A percentile compares a stretch with the other conserved stretches of the same genome.
These are phyloP conservation scores for Cephalopterus ornatus DNA, from an alignment of 2,113 vertebrate genomes.

Conservation along the genomic window DNA sequence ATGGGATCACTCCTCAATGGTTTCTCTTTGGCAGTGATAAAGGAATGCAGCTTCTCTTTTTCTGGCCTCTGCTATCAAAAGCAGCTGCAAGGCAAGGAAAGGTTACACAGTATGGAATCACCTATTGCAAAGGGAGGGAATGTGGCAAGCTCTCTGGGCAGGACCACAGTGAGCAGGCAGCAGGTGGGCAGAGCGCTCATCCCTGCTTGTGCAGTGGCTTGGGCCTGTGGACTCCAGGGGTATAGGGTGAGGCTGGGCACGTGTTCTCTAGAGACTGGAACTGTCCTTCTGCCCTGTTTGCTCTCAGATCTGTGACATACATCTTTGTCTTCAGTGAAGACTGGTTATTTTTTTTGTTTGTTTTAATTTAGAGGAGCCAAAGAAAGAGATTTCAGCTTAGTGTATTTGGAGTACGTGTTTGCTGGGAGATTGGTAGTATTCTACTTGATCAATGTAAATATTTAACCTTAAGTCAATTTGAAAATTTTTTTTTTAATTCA, in stretches of 20 bases:
- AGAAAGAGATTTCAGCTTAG: slow-evolving; percentile 81
- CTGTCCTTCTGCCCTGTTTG: slow-evolving; percentile 50
- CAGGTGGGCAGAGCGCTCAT: slow-evolving; percentile 52
- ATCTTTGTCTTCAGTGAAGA: slow-evolving; percentile 96
- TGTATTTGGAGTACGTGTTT: slow-evolving; percentile 82
- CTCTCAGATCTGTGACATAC: slow-evolving; percentile 56
- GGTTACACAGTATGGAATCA: slow-evolving; percentile 69
- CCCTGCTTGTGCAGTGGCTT: slow-evolving; percentile 57
- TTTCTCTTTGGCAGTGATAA: slow-evolving; percentile 70
- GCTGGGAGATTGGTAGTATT: slow-evolving; percentile 54
- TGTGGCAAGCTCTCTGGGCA: not conserved
- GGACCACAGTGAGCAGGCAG: slow-evolving; percentile 31
- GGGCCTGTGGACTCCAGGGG: slow-evolving; percentile 68
- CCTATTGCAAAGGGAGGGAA: slow-evolving; percentile 73
- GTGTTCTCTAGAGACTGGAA: slow-evolving; percentile 54
- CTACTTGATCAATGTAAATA: slow-evolving; percentile 77
- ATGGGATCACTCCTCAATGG: slow-evolving; percentile 67
- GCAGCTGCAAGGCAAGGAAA: slow-evolving; percentile 70
- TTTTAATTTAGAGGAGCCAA: slow-evolving; percentile 79
- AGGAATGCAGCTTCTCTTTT: slow-evolving; percentile 74
- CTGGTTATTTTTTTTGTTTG: slow-evolving; percentile 69
- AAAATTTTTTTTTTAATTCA: slow-evolving; percentile 60
- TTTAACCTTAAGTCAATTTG: slow-evolving; percentile 67
- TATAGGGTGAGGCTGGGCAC: slow-evolving; percentile 64
- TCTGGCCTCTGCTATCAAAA: slow-evolving; percentile 59